Evolutionary conservation across 37 sponge, comb jelly and placozoan genomes (phyloP).

Genomic region (Aphrocallistes beatrix): DNA sequence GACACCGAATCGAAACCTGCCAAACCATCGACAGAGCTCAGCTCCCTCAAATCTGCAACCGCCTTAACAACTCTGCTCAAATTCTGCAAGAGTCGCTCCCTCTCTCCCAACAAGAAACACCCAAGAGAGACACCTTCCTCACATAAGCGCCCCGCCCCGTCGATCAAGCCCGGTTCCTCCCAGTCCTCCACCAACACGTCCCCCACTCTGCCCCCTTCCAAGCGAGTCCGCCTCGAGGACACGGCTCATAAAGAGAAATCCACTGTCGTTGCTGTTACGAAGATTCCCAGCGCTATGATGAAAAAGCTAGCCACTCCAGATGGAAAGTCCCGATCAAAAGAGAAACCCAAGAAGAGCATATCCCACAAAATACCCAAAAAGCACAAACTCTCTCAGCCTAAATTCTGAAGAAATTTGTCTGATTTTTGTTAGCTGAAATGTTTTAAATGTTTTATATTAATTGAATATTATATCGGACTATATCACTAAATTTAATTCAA

Average conservation of each 20-base stretch:
- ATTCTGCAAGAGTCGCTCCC: neutral
- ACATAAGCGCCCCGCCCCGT: neutral
- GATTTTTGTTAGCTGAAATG: too few species aligned
- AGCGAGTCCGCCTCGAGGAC: neutral
- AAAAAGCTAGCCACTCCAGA: neutral
- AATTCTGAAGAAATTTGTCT: neutral
- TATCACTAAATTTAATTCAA: too few species aligned
- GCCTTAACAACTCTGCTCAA: neutral
- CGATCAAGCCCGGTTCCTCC: neutral
- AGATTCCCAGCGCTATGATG: constrained; percentile 2
- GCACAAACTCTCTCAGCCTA: neutral
- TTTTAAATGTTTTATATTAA: too few species aligned
- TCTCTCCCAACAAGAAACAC: constrained; percentile 14
- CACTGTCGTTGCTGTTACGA: neutral
- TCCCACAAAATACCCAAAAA: neutral
- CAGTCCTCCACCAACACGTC: neutral
- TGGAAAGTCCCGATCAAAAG: neutral
- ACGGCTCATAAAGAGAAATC: neutral
- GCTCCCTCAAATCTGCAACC: neutral
- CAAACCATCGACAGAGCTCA: neutral
- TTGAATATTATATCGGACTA: too few species aligned
- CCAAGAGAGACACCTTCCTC: neutral
- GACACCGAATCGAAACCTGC: neutral
- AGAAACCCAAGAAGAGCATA: neutral
- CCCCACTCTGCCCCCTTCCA: neutral